Evolutionary conservation across 2,113 vertebrate genomes (phyloP).

Genomic region (Rhea pennata): DNA sequence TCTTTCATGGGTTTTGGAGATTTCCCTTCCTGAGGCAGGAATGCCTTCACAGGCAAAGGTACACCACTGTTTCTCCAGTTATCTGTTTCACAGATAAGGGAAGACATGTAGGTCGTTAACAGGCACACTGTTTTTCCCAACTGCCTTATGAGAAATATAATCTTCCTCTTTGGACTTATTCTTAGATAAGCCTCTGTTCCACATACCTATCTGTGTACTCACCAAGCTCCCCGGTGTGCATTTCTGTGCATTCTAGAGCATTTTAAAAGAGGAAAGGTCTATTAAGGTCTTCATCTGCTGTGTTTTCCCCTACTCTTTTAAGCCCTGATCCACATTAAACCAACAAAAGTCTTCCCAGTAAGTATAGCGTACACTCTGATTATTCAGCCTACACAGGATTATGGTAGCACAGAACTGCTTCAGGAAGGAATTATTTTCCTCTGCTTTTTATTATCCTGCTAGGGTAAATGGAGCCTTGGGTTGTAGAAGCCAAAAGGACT

Average conservation of each 20-base stretch:
- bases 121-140: conserved; percentile 17
- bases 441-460: neutral
- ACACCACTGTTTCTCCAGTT: neutral
- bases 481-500: neutral
- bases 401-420: neutral
- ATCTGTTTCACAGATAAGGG: neutral
- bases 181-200: conserved; percentile 47
- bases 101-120: neutral
- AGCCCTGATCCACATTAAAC: neutral
- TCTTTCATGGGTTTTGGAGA: conserved; percentile 6
- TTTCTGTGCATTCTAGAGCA: neutral
- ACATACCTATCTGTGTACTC: neutral
- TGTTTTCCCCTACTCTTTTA: neutral
- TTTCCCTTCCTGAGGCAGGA: neutral
- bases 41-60: neutral
- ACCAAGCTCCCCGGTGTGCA: neutral
- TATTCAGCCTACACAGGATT: neutral
- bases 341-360: neutral
- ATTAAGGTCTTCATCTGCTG: neutral
- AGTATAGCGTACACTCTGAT: neutral
- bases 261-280: neutral
- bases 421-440: neutral
- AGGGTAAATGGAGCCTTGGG: neutral
- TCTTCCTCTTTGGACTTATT: conserved; percentile 36
- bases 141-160: conserved; percentile 46